Percentiles rank a stretch among this genome's conserved stretches.
phyloP scores from a whole-genome alignment of 2,888 invertebrate genomes.

The Dilophus febrilis region DNA sequence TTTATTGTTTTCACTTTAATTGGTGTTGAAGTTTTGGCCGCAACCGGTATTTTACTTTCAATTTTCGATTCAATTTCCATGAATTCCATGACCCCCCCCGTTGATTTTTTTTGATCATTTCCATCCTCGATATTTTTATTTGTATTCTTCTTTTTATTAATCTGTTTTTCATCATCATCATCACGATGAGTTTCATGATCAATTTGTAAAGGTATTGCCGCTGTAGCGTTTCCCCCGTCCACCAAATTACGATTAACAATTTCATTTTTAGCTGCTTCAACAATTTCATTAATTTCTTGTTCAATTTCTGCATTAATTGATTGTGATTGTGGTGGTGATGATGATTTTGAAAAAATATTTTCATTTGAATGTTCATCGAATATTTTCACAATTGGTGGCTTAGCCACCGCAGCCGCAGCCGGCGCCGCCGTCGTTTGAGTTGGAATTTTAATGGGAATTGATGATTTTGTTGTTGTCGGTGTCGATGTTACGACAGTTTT shows the following conservation, averaged over 20 bases:
- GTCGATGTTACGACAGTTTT: too few relatives aligned
- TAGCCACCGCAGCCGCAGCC: too few relatives aligned
- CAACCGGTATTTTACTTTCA: slow-evolving; percentile 8
- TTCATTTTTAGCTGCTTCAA: neutral
- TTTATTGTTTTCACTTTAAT: slow-evolving; percentile 32
- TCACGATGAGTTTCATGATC: neutral
- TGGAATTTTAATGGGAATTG: too few relatives aligned
- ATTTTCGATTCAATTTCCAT: neutral
- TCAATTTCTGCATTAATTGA: slow-evolving; percentile 4
- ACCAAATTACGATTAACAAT: too few relatives aligned
- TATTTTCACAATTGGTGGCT: too few relatives aligned
- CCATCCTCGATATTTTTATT: neutral
- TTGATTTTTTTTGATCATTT: neutral
- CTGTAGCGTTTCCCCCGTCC: too few relatives aligned
- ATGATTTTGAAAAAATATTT: too few relatives aligned
- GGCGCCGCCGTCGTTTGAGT: too few relatives aligned
- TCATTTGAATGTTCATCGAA: too few relatives aligned
- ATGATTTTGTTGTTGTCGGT: too few relatives aligned
- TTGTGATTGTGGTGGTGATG: too few relatives aligned
- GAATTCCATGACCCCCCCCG: neutral
- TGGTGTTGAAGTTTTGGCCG: slow-evolving; percentile 19
- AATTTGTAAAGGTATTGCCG: neutral
- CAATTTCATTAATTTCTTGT: slow-evolving; percentile 1
- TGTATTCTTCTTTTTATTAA: neutral
- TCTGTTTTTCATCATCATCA: neutral